Conservation (phyloP, 2,888 invertebrate species). For the Stramonita haemastoma region DNA sequence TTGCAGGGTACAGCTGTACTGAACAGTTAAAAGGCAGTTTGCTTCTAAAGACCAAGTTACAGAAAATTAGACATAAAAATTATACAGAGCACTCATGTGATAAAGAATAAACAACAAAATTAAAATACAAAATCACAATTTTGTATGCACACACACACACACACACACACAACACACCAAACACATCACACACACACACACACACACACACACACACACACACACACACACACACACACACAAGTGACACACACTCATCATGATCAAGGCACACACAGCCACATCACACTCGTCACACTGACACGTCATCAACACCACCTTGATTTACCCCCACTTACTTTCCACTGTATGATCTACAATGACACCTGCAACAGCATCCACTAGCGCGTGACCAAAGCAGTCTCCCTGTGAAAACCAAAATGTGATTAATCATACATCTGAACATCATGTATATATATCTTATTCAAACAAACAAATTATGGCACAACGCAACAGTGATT, state of each 20-base stretch:
- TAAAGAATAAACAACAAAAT: no score
- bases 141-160: background rate
- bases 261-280: background rate
- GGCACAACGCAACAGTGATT: background rate
- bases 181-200: background rate
- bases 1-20: no score
- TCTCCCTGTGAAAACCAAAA: background rate
- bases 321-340: background rate
- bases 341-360: background rate
- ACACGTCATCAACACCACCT: background rate
- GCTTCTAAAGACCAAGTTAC: no score
- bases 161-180: background rate
- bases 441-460: background rate
- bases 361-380: constrained; percentile 29
- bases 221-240: background rate
- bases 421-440: background rate
- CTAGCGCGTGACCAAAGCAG: constrained; percentile 8
- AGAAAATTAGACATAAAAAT: no score
- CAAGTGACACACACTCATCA: background rate
- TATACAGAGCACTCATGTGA: no score
- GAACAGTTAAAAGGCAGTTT: no score
- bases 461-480: background rate
- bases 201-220: background rate
- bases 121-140: background rate
- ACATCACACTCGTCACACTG: background rate